A percentile compares a stretch with the other conserved stretches of the same genome.
These are phyloP conservation scores for Hesperophylax magnus DNA, from an alignment of 1,140 invertebrate genomes.

Conservation along the genomic window DNA sequence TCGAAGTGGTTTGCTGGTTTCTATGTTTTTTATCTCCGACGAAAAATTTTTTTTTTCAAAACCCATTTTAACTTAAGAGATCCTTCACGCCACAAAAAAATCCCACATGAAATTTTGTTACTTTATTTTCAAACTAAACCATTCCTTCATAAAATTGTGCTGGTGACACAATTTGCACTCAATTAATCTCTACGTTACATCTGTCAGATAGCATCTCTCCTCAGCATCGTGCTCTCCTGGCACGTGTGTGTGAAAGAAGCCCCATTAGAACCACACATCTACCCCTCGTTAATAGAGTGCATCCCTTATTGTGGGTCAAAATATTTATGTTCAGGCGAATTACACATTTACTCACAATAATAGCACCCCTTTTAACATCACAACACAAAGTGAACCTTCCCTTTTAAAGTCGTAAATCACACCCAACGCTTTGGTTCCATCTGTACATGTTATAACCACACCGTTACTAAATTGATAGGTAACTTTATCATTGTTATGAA, in stretches of 20 bases:
- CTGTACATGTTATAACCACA: slow-evolving; percentile 43
- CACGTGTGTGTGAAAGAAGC: background rate
- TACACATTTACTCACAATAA: slow-evolving; percentile 4
- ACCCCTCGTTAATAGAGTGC: slow-evolving; percentile 14
- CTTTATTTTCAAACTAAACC: background rate
- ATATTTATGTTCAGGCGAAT: slow-evolving; percentile 56
- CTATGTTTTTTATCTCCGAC: no score
- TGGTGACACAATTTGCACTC: background rate
- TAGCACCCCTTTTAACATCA: slow-evolving; percentile 30
- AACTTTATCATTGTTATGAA: slow-evolving; percentile 14
- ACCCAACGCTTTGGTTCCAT: slow-evolving; percentile 37
- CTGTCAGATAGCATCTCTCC: background rate
- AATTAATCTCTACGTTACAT: background rate
- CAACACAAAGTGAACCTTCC: slow-evolving; percentile 32
- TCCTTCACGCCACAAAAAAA: no score
- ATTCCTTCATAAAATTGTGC: background rate
- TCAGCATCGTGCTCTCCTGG: background rate
- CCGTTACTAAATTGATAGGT: slow-evolving; percentile 49
- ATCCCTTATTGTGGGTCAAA: slow-evolving; percentile 54
- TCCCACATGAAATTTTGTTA: no score
- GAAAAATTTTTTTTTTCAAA: no score
- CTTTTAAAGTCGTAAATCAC: slow-evolving; percentile 50
- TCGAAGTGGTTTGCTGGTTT: no score
- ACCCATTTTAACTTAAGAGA: no score
- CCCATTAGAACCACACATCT: background rate